Percentiles rank a stretch among this genome's conserved stretches.
Conservation (phyloP, 2,888 invertebrate genomes). For the Lepidochitona cinerea region DNA sequence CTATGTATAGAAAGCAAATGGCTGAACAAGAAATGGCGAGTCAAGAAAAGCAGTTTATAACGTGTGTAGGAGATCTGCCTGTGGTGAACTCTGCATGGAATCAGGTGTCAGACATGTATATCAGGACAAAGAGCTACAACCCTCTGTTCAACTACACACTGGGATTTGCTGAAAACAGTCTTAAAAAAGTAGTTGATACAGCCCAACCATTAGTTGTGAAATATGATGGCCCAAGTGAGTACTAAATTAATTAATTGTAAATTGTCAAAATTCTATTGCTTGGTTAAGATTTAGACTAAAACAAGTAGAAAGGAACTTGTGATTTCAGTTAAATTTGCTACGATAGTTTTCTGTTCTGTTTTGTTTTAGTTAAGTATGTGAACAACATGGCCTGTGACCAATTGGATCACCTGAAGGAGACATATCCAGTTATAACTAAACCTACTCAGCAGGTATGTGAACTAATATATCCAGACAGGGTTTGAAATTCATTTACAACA, state of each 20-base stretch:
- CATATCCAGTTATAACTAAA: constrained; percentile 85
- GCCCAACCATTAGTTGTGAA: constrained; percentile 82
- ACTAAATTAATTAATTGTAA: no score
- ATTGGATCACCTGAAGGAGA: constrained; percentile 87
- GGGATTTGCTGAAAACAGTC: constrained; percentile 74
- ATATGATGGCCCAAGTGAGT: constrained; percentile 78
- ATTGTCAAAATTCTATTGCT: no score
- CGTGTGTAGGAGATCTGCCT: constrained; percentile 83
- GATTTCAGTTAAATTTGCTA: background rate
- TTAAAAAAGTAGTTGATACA: constrained; percentile 81
- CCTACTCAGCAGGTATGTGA: constrained; percentile 84
- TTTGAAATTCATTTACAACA: no score
- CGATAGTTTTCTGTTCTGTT: background rate
- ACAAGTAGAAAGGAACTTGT: no score
- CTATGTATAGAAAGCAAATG: constrained; percentile 45
- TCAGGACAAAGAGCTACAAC: constrained; percentile 78
- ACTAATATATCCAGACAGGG: no score
- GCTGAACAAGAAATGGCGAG: constrained; percentile 42
- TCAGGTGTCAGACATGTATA: constrained; percentile 83
- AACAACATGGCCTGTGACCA: constrained; percentile 82
- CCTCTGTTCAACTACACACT: constrained; percentile 62
- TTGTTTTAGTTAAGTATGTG: constrained; percentile 57
- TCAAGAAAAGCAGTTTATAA: constrained; percentile 74
- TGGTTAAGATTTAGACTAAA: no score
- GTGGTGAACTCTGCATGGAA: constrained; percentile 85